Percentiles rank a stretch among this genome's conserved stretches.
Evolutionary conservation across 2,888 invertebrate genomes (phyloP).

Genomic region (Cataglyphis cursor): DNA sequence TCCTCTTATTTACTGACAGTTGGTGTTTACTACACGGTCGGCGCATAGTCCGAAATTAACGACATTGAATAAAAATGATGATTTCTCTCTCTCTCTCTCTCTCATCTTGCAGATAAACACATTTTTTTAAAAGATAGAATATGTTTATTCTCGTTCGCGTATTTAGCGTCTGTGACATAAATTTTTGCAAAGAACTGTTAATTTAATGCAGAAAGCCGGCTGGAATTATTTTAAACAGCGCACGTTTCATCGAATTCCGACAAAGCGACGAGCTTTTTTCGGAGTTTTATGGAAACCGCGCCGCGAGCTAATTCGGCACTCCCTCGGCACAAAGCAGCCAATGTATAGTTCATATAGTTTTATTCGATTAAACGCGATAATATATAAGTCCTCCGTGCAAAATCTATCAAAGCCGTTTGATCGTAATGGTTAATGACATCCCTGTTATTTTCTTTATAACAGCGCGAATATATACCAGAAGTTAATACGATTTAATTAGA

Average conservation of each 20-base stretch:
- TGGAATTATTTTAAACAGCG: slow-evolving; percentile 19
- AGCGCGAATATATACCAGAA: background rate
- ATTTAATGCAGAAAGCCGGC: slow-evolving; percentile 28
- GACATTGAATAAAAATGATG: too few species aligned
- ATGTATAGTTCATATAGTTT: slow-evolving; percentile 29
- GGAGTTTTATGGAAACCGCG: slow-evolving; percentile 35
- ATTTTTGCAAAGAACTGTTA: slow-evolving; percentile 14
- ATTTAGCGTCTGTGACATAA: background rate
- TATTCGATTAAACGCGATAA: slow-evolving; percentile 42
- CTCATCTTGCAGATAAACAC: background rate
- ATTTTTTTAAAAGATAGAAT: background rate
- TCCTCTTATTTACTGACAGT: background rate
- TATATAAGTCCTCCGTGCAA: background rate
- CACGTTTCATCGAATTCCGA: slow-evolving; percentile 33
- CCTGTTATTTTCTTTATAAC: slow-evolving; percentile 37
- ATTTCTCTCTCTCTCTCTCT: background rate
- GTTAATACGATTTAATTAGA: slow-evolving; percentile 37
- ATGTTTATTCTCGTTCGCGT: background rate
- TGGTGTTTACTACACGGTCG: background rate
- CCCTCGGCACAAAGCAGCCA: background rate
- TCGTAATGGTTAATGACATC: slow-evolving; percentile 35
- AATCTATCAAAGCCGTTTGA: slow-evolving; percentile 33
- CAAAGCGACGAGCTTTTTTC: slow-evolving; percentile 21
- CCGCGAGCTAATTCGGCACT: slow-evolving; percentile 43
- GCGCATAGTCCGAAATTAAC: background rate